These are phyloP conservation scores for Caloenas nicobarica DNA, from an alignment of 2,113 vertebrate species.

Conservation along the genomic window DNA sequence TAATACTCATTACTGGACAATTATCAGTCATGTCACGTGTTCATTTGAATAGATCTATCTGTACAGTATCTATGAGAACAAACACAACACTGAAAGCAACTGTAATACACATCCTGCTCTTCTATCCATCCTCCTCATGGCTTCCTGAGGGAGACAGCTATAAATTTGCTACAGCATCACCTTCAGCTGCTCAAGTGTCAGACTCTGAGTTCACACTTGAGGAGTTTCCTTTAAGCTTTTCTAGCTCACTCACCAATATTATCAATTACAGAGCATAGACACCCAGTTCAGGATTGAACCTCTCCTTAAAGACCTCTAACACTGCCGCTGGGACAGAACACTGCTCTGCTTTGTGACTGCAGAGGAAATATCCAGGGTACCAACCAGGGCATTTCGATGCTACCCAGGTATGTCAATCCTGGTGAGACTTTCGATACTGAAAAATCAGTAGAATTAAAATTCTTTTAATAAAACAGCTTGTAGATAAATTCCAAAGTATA, in stretches of 20 bases:
- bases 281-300: not conserved
- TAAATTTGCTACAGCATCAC: not conserved
- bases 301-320: not conserved
- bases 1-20: not conserved
- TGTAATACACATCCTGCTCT: not conserved
- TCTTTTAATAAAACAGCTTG: not conserved
- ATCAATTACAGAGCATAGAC: not conserved
- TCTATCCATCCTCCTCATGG: not conserved
- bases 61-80: not conserved
- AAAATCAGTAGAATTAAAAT: not conserved
- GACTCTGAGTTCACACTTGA: not conserved
- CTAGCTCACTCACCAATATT: not conserved
- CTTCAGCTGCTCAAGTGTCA: not conserved
- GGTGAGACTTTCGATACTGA: not conserved
- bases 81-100: not conserved
- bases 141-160: not conserved
- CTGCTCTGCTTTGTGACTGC: not conserved
- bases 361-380: not conserved
- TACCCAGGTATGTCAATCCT: not conserved
- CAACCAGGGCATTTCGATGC: not conserved
- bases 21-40: not conserved
- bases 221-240: slow-evolving; percentile 6
- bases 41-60: not conserved
- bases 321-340: not conserved
- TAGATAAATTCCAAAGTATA: not conserved